Evolutionary conservation across 2,888 invertebrate genomes (phyloP).

Genomic region (Crossocerus cetratus): DNA sequence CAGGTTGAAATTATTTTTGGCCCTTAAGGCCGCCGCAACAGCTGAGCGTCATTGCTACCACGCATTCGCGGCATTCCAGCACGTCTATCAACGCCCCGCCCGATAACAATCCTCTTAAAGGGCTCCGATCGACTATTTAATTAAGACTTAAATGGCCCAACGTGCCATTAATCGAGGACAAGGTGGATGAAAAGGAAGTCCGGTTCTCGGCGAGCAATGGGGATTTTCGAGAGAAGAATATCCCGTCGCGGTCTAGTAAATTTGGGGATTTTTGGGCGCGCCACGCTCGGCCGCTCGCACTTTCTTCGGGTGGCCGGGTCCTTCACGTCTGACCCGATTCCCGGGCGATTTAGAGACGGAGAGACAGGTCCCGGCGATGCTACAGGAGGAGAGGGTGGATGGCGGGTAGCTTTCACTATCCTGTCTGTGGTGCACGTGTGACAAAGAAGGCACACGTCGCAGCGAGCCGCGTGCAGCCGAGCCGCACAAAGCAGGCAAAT

Average conservation of each 20-base stretch:
- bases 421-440: constrained; percentile 17
- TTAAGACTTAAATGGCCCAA: too few relatives aligned
- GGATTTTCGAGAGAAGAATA: too few relatives aligned
- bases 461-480: neutral
- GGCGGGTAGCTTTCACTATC: constrained; percentile 41
- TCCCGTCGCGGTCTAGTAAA: too few relatives aligned
- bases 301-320: too few relatives aligned
- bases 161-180: too few relatives aligned
- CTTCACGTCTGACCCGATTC: constrained; percentile 23
- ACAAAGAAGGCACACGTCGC: neutral
- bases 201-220: too few relatives aligned
- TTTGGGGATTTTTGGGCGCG: too few relatives aligned
- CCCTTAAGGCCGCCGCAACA: constrained; percentile 51
- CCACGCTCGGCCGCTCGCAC: too few relatives aligned
- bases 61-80: constrained; percentile 31
- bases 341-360: constrained; percentile 20
- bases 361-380: too few relatives aligned
- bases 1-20: constrained; percentile 55
- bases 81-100: neutral
- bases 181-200: too few relatives aligned
- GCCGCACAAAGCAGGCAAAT: constrained; percentile 10
- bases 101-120: too few relatives aligned
- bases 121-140: too few relatives aligned
- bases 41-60: constrained; percentile 25
- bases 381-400: neutral